Evolutionary conservation across 2,113 vertebrate species (phyloP).

Genomic region (Calonectris borealis): DNA sequence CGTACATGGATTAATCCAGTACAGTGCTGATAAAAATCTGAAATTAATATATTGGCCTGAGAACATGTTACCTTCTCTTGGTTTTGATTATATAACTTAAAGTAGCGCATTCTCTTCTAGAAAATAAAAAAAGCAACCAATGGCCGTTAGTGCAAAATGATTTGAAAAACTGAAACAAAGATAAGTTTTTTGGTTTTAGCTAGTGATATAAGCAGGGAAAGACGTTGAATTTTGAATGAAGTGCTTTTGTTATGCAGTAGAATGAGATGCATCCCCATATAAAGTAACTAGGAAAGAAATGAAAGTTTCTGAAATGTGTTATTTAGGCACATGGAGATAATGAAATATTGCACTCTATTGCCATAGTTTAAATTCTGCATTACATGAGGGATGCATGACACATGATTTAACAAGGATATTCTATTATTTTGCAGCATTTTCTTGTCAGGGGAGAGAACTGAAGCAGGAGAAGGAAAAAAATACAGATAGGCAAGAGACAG

Average conservation of each 20-base stretch:
- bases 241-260: background rate
- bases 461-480: background rate
- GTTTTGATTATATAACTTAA: background rate
- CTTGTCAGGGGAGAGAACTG: background rate
- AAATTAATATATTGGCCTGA: background rate
- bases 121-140: background rate
- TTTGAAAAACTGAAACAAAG: background rate
- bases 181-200: background rate
- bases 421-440: background rate
- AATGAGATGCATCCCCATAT: background rate
- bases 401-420: background rate
- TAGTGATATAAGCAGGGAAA: background rate
- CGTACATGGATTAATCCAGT: background rate
- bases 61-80: background rate
- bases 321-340: background rate
- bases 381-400: background rate
- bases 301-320: background rate
- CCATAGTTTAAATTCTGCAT: background rate
- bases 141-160: background rate
- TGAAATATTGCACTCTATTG: background rate
- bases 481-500: background rate
- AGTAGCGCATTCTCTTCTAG: background rate
- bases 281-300: background rate
- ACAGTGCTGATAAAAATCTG: background rate
- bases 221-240: background rate